Evolutionary conservation across 1,140 invertebrate species (phyloP).

Genomic region (Penaeus japonicus): DNA sequence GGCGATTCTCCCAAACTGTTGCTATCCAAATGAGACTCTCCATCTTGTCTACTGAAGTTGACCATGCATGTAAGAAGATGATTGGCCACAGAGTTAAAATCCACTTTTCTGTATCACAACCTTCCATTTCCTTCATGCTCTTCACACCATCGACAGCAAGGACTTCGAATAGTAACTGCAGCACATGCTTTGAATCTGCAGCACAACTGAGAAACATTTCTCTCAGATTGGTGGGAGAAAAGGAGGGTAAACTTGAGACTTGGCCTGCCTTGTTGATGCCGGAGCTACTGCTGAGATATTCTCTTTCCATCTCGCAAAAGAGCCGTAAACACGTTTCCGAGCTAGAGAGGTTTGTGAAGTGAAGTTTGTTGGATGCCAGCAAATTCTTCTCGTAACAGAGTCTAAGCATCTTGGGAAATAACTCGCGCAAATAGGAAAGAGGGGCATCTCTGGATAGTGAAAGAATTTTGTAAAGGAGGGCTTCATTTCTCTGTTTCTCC

Average conservation of each 20-base stretch:
- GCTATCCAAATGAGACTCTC: not conserved
- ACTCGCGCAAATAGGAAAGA: not conserved
- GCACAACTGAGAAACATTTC: slow-evolving; percentile 30
- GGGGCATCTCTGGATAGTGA: slow-evolving; percentile 8
- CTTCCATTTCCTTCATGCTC: slow-evolving; percentile 23
- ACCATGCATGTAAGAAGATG: slow-evolving; percentile 17
- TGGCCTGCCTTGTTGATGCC: not conserved
- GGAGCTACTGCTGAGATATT: slow-evolving; percentile 19
- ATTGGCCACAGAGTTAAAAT: slow-evolving; percentile 29
- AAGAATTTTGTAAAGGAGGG: slow-evolving; percentile 27
- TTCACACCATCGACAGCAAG: not conserved
- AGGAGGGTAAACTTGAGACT: not conserved
- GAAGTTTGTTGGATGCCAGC: not conserved
- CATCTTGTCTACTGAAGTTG: not conserved
- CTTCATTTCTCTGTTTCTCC: slow-evolving; percentile 28
- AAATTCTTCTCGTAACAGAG: slow-evolving; percentile 38
- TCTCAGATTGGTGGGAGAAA: not conserved
- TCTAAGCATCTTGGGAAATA: slow-evolving; percentile 31
- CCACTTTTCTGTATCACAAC: not conserved
- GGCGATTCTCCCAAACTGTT: slow-evolving; percentile 15
- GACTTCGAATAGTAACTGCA: slow-evolving; percentile 14
- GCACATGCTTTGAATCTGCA: slow-evolving; percentile 1
- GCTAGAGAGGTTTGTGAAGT: slow-evolving; percentile 16
- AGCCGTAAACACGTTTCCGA: slow-evolving; percentile 6
- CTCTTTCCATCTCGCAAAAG: slow-evolving; percentile 26